Conservation (phyloP, 2,888 invertebrate genomes). For the Ectemnius cavifrons region DNA sequence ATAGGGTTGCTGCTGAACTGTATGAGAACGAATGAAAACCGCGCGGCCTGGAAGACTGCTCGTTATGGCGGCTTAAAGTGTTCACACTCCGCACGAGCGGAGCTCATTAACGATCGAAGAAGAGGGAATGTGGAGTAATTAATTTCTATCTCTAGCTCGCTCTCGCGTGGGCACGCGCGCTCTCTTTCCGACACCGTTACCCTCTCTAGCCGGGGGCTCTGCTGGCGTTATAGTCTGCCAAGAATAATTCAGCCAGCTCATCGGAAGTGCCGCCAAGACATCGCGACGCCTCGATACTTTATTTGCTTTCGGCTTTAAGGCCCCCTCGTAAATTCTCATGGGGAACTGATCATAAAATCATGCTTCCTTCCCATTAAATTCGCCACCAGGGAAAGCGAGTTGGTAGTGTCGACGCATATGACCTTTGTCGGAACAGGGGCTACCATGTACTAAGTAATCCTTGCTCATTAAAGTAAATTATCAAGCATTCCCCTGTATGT, state of each 20-base stretch:
- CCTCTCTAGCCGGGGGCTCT: conserved; percentile 9
- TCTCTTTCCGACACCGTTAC: no score
- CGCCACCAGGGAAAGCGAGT: no score
- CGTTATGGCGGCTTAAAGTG: conserved; percentile 59
- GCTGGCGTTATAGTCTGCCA: conserved; percentile 26
- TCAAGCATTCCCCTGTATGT: no score
- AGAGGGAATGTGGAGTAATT: conserved; percentile 62
- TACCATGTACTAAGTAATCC: no score
- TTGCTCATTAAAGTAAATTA: no score
- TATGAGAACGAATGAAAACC: conserved; percentile 51
- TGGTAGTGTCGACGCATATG: no score
- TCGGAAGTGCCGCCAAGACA: conserved; percentile 1
- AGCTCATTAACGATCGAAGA: conserved; percentile 68
- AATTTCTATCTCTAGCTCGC: conserved; percentile 49
- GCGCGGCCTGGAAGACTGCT: conserved; percentile 46
- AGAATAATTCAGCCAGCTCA: conserved; percentile 42
- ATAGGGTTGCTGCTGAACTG: conserved; percentile 37
- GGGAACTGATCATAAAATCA: no score
- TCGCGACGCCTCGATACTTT: background rate
- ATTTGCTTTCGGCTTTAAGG: background rate
- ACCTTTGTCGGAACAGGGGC: no score
- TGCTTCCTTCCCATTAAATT: no score
- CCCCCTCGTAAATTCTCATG: background rate
- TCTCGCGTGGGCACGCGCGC: background rate
- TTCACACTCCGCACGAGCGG: conserved; percentile 60